Evolutionary conservation across 2,113 vertebrate species (phyloP).

Genomic region (Proterorhinus semilunaris): DNA sequence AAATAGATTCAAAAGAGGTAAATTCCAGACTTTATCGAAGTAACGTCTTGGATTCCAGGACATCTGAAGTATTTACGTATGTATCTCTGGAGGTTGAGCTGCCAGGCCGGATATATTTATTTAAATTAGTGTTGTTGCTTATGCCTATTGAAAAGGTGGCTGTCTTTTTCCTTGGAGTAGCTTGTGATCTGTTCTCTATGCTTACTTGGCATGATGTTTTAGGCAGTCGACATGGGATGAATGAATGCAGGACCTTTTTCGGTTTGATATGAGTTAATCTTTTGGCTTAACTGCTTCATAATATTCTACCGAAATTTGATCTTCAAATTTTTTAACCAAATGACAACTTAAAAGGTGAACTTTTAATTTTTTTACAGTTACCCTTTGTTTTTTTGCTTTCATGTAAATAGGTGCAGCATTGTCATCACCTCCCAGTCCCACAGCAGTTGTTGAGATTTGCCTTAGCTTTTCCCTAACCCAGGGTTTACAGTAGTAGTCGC

Average conservation of each 20-base stretch:
- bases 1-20: slow-evolving; percentile 42
- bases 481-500: slow-evolving; percentile 73
- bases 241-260: slow-evolving; percentile 45
- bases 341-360: slow-evolving; percentile 5
- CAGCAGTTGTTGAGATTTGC: slow-evolving; percentile 82
- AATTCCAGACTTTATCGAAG: slow-evolving; percentile 44
- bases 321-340: slow-evolving; percentile 47
- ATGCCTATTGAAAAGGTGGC: slow-evolving; percentile 51
- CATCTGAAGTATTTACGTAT: slow-evolving; percentile 62
- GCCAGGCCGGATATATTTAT: slow-evolving; percentile 56
- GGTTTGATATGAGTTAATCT: slow-evolving; percentile 56
- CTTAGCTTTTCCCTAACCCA: slow-evolving; percentile 81
- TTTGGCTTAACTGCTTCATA: slow-evolving; percentile 59
- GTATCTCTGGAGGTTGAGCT: slow-evolving; percentile 42
- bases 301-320: slow-evolving; percentile 18
- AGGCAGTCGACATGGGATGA: slow-evolving; percentile 54
- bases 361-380: slow-evolving; percentile 7
- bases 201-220: slow-evolving; percentile 63
- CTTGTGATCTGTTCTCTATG: slow-evolving; percentile 67
- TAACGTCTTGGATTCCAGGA: slow-evolving; percentile 51
- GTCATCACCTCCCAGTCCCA: slow-evolving; percentile 54
- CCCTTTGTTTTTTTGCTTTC: slow-evolving; percentile 41
- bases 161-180: slow-evolving; percentile 59
- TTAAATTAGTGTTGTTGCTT: slow-evolving; percentile 60
- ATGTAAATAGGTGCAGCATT: slow-evolving; percentile 56